A percentile compares a stretch with the other conserved stretches of the same genome.
These are phyloP conservation scores for Pecten maximus DNA, from an alignment of 2,888 invertebrate genomes.

Conservation along the genomic window DNA sequence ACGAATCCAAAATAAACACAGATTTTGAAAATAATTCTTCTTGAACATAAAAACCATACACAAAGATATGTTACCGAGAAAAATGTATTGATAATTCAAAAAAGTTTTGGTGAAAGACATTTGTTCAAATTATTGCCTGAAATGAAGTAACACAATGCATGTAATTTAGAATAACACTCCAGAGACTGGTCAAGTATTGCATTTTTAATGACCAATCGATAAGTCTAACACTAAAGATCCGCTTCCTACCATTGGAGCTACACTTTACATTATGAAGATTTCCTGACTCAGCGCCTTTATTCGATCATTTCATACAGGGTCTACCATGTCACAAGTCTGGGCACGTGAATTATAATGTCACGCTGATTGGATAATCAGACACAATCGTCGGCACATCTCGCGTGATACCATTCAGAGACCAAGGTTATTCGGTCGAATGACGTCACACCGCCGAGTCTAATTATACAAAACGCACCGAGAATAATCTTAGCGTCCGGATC, in stretches of 20 bases:
- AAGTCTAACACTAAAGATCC: not conserved
- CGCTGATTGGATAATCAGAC: conserved; percentile 6
- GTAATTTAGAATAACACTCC: not conserved
- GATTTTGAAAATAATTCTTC: not conserved
- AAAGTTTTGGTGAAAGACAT: too few relatives aligned
- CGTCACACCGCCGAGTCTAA: not conserved
- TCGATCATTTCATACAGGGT: conserved; percentile 15
- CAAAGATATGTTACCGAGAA: not conserved
- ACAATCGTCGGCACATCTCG: conserved; percentile 24
- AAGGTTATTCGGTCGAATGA: conserved; percentile 35
- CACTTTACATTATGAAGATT: not conserved
- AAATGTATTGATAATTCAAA: not conserved
- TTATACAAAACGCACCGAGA: conserved; percentile 11
- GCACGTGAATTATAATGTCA: conserved; percentile 35
- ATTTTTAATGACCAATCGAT: not conserved
- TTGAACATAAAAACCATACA: not conserved
- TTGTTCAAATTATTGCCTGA: not conserved
- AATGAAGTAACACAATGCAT: not conserved
- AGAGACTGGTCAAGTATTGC: conserved; percentile 15
- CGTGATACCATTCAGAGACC: not conserved
- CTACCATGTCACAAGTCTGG: conserved; percentile 11
- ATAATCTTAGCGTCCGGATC: conserved; percentile 15
- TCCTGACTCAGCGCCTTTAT: conserved; percentile 11
- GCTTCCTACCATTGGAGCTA: not conserved
- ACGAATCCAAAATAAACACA: not conserved